Conservation (phyloP, 2,797 vertebrate genomes). For the Botia kubotai region DNA sequence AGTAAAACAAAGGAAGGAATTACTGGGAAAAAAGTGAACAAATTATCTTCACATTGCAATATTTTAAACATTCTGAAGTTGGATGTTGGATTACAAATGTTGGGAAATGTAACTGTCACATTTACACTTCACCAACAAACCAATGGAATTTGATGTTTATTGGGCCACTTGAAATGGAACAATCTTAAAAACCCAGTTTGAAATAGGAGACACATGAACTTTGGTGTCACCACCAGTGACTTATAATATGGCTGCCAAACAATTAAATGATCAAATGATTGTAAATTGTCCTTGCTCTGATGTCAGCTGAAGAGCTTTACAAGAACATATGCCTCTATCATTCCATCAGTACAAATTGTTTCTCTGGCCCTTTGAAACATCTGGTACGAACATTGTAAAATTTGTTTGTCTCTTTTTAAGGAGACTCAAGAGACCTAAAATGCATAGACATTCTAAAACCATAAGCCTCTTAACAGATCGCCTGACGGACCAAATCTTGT, state of each 20-base stretch:
- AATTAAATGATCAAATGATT: not conserved
- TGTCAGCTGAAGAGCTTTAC: constrained; percentile 1
- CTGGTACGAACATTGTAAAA: constrained; percentile 47
- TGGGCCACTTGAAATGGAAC: not conserved
- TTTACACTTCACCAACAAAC: not conserved
- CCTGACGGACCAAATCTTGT: not conserved
- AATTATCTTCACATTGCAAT: not conserved
- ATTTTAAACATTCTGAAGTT: not conserved
- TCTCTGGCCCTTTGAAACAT: constrained; percentile 15
- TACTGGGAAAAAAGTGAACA: not conserved
- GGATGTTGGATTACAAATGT: not conserved
- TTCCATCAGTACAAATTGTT: constrained; percentile 45
- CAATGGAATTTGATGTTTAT: not conserved
- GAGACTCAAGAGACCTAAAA: constrained; percentile 26
- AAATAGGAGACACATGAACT: not conserved
- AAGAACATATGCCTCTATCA: constrained; percentile 14
- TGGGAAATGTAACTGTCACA: not conserved
- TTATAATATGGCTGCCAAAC: not conserved
- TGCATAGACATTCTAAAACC: constrained; percentile 10
- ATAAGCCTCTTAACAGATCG: not conserved
- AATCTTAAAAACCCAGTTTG: not conserved
- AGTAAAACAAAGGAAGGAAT: not conserved
- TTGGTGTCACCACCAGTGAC: not conserved
- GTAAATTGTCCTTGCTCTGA: constrained; percentile 6
- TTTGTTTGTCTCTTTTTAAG: constrained; percentile 37